These are phyloP conservation scores for Labrus mixtus DNA, from an alignment of 2,113 vertebrate species.

Conservation along the genomic window DNA sequence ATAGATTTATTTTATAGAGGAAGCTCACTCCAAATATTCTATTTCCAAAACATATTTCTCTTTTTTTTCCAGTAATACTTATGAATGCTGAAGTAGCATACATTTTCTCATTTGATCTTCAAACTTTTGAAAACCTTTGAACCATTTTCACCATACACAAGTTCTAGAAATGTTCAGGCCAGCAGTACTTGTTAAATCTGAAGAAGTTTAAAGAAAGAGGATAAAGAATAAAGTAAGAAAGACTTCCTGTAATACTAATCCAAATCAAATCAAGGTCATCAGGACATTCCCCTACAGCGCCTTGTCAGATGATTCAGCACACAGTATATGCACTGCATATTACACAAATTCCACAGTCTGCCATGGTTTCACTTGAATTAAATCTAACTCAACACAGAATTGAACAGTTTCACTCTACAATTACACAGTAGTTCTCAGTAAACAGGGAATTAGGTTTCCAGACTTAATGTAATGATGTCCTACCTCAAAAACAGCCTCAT, in stretches of 20 bases:
- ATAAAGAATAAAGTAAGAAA: background rate
- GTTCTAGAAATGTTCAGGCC: background rate
- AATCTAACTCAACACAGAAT: no score
- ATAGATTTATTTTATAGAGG: background rate
- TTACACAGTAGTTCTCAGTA: background rate
- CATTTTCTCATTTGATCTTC: background rate
- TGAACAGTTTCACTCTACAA: no score
- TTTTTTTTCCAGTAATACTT: background rate
- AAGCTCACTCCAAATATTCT: background rate
- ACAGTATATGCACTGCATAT: background rate
- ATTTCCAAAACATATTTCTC: background rate
- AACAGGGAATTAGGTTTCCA: background rate
- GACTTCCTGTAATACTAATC: background rate
- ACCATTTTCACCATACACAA: background rate
- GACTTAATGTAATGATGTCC: slow-evolving; percentile 1
- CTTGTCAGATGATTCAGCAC: slow-evolving; percentile 4
- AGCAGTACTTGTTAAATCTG: background rate
- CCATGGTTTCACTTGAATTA: no score
- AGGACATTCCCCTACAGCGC: background rate
- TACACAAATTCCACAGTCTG: background rate
- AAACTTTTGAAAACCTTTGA: background rate
- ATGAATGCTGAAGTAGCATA: background rate
- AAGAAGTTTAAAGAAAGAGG: background rate
- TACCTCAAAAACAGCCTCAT: slow-evolving; percentile 91
- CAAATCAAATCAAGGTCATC: slow-evolving; percentile 6